These are phyloP conservation scores for Steinernema feltiae DNA, from an alignment of 1,140 invertebrate species.

Conservation along the genomic window DNA sequence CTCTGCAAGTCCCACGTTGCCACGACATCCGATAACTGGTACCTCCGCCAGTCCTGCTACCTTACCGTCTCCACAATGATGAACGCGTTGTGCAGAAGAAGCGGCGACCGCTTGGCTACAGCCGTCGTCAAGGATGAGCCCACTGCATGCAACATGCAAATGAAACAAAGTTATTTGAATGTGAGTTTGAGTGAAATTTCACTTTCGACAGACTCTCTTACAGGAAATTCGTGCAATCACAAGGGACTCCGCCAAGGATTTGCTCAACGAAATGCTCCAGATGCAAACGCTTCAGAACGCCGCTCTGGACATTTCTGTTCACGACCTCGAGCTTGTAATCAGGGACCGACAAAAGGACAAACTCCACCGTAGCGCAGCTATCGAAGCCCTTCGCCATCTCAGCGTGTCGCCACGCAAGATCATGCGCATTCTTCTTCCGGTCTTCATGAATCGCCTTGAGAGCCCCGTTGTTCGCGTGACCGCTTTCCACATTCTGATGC, in stretches of 20 bases:
- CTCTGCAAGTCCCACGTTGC: background rate
- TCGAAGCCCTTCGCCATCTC: constrained; percentile 51
- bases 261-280: constrained; percentile 34
- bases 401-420: constrained; percentile 43
- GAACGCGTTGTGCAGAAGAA: constrained; percentile 6
- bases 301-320: constrained; percentile 45
- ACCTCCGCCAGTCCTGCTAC: constrained; percentile 6
- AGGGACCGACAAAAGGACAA: constrained; percentile 35
- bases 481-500: constrained; percentile 39
- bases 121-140: constrained; percentile 21
- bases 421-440: constrained; percentile 42
- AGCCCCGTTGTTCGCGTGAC: constrained; percentile 48
- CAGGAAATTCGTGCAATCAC: too few species aligned
- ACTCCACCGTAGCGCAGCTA: constrained; percentile 45
- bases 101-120: background rate
- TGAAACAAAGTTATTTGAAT: background rate
- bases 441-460: constrained; percentile 45
- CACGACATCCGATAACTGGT: background rate
- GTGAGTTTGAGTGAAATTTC: too few species aligned
- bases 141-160: background rate
- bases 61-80: constrained; percentile 2
- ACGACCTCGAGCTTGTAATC: constrained; percentile 40
- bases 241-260: too few species aligned
- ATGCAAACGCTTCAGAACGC: constrained; percentile 49
- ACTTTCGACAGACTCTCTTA: too few species aligned